Percentiles rank a stretch among this genome's conserved stretches.
Evolutionary conservation across 2,888 invertebrate species (phyloP).

Genomic region (Synergus itoensis): DNA sequence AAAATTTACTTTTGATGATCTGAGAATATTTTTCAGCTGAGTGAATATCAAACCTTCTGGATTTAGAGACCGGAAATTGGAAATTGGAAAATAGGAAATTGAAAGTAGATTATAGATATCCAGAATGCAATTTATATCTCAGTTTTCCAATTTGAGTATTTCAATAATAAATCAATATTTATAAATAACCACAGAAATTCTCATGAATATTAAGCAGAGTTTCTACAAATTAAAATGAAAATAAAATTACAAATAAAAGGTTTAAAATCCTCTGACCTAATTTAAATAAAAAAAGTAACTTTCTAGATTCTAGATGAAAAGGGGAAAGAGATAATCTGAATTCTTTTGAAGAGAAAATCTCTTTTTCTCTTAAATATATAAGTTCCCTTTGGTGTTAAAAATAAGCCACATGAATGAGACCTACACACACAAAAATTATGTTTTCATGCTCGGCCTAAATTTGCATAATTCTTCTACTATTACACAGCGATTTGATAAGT

Average conservation of each 20-base stretch:
- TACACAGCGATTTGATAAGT: not conserved
- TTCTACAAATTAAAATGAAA: no score
- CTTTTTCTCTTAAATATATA: no score
- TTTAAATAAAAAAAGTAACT: no score
- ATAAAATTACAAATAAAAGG: no score
- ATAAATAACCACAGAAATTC: not conserved
- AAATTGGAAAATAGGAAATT: constrained; percentile 7
- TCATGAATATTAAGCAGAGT: no score
- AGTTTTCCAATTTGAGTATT: not conserved
- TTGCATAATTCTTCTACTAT: not conserved
- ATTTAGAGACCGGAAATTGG: not conserved
- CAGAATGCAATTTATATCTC: not conserved
- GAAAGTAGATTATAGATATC: not conserved
- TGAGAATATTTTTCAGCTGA: not conserved
- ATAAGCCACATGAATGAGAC: no score
- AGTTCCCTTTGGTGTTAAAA: no score
- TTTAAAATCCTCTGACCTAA: no score
- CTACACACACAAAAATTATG: not conserved
- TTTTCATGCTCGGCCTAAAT: not conserved
- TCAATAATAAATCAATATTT: not conserved
- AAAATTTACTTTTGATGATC: not conserved
- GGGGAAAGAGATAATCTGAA: no score
- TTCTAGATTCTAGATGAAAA: no score
- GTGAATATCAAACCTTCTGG: not conserved
- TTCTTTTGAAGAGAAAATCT: no score